These are phyloP conservation scores for Jaculus jaculus DNA, from an alignment of 2,113 vertebrate genomes.

Conservation along the genomic window DNA sequence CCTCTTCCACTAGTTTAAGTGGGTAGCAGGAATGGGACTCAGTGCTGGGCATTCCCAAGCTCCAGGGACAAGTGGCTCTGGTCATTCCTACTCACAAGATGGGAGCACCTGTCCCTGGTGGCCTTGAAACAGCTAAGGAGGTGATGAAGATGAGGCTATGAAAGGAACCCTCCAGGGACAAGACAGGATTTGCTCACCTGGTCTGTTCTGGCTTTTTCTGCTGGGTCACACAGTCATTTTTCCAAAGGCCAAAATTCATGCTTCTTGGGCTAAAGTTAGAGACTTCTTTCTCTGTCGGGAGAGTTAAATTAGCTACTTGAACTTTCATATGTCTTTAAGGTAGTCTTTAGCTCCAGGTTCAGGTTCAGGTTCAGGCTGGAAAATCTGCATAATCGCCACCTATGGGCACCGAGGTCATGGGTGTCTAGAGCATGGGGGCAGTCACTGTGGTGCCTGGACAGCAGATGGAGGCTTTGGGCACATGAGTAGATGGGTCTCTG, in stretches of 20 bases:
- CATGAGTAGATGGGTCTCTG: not conserved
- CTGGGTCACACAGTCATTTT: not conserved
- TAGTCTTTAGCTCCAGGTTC: not conserved
- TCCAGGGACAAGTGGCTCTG: not conserved
- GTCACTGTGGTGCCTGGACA: not conserved
- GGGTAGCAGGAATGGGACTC: not conserved
- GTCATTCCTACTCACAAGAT: not conserved
- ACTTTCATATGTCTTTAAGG: not conserved
- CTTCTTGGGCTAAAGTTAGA: not conserved
- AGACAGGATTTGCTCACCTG: not conserved
- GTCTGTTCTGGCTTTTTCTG: not conserved
- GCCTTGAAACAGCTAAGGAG: not conserved
- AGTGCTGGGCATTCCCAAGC: not conserved
- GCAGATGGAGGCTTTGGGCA: not conserved
- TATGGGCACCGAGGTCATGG: fast-evolving
- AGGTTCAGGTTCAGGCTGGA: not conserved
- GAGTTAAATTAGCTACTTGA: not conserved
- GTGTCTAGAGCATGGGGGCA: fast-evolving
- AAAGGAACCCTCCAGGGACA: not conserved
- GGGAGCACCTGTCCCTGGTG: not conserved
- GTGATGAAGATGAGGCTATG: not conserved
- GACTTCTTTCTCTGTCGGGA: not conserved
- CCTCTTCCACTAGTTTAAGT: fast-evolving
- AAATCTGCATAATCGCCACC: fast-evolving
- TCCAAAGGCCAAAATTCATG: not conserved